Conservation (phyloP, 2,113 vertebrate species). For the Aspiorhynchus laticeps region DNA sequence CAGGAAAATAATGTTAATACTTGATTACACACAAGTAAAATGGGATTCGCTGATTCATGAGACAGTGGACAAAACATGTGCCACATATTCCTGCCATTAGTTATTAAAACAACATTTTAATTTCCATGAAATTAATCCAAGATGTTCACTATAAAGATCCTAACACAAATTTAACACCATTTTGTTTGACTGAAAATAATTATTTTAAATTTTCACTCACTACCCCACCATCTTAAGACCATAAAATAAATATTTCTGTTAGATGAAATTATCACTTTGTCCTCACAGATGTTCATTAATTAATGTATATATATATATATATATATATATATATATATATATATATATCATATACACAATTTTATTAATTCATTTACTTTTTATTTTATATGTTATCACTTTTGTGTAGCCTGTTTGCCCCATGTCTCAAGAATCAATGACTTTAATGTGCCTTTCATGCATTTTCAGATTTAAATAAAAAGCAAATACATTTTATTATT, state of each 20-base stretch:
- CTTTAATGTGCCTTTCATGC: background rate
- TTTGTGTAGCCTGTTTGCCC: background rate
- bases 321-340: no score
- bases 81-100: background rate
- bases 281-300: background rate
- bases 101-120: background rate
- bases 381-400: background rate
- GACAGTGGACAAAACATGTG: background rate
- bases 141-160: background rate
- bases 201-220: background rate
- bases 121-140: background rate
- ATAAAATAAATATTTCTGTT: background rate
- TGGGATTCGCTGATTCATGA: background rate
- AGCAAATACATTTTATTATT: background rate
- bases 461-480: background rate
- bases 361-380: no score
- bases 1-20: conserved; percentile 54
- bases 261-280: background rate
- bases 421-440: background rate
- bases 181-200: background rate
- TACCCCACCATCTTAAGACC: background rate
- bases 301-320: no score
- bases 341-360: no score
- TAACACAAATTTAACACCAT: background rate
- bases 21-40: background rate